Conservation (phyloP, 1,140 invertebrate species). For the Protaetia brevitarsis region DNA sequence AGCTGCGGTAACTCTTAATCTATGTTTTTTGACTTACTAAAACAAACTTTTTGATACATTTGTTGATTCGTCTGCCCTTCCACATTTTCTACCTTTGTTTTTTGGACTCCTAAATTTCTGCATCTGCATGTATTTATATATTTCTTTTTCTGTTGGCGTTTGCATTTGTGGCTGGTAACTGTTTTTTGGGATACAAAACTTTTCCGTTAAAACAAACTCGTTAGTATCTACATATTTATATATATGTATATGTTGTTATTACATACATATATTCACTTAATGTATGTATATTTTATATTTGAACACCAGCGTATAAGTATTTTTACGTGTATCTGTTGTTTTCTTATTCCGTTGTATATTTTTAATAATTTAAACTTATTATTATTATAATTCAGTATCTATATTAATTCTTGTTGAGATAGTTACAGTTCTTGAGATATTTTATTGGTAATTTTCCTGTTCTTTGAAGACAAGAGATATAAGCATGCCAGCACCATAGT, state of each 20-base stretch:
- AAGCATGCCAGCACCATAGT: conserved; percentile 47
- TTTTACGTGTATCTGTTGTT: background rate
- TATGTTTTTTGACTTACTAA: no score
- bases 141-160: conserved; percentile 41
- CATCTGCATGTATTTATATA: conserved; percentile 46
- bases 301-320: background rate
- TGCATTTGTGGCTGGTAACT: conserved; percentile 45
- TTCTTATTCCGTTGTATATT: conserved; percentile 5
- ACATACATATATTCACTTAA: no score
- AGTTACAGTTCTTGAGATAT: conserved; percentile 16
- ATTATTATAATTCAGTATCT: no score
- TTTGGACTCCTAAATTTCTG: conserved; percentile 41
- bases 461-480: conserved; percentile 9
- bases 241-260: no score
- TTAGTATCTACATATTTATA: conserved; percentile 1
- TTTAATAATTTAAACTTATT: no score
- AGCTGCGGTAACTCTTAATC: no score
- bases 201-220: background rate
- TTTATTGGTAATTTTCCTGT: background rate
- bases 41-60: conserved; percentile 5
- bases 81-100: conserved; percentile 18
- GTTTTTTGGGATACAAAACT: conserved; percentile 30
- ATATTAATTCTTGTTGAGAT: conserved; percentile 9
- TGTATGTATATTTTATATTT: no score
- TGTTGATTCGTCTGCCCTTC: conserved; percentile 1